These are phyloP conservation scores for Dicranocentrus wangi DNA, from an alignment of 2,888 invertebrate species.

Conservation along the genomic window DNA sequence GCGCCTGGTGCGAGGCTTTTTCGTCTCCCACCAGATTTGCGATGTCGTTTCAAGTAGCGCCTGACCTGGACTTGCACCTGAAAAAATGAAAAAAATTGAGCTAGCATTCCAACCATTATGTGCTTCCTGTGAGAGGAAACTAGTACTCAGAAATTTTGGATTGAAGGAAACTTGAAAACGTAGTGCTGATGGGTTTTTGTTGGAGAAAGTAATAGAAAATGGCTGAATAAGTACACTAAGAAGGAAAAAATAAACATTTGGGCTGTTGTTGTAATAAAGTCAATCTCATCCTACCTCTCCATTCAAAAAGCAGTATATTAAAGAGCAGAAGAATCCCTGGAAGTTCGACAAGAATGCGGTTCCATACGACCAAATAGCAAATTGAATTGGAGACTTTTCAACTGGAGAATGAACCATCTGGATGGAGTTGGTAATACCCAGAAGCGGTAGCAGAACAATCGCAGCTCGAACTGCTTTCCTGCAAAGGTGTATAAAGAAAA, in stretches of 20 bases:
- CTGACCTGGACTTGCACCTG: constrained; percentile 47
- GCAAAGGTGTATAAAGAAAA: background rate
- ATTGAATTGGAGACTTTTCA: constrained; percentile 72
- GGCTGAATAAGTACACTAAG: too few relatives aligned
- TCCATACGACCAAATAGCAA: constrained; percentile 74
- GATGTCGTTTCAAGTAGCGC: constrained; percentile 39
- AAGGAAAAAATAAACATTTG: too few relatives aligned
- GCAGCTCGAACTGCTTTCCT: constrained; percentile 75
- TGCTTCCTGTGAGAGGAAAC: too few relatives aligned
- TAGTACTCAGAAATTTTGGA: too few relatives aligned
- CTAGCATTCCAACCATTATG: too few relatives aligned
- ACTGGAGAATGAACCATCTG: constrained; percentile 74
- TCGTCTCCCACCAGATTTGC: constrained; percentile 34
- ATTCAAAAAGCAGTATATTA: constrained; percentile 75
- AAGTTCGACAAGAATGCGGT: constrained; percentile 74
- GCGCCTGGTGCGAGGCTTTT: constrained; percentile 41
- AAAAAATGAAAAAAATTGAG: background rate
- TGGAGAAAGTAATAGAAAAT: too few relatives aligned
- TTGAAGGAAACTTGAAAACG: too few relatives aligned
- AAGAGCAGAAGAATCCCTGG: constrained; percentile 74
- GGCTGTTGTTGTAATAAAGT: too few relatives aligned
- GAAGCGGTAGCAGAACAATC: constrained; percentile 74
- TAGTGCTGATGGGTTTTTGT: too few relatives aligned
- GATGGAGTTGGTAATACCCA: constrained; percentile 74
- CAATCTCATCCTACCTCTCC: constrained; percentile 73